Evolutionary conservation across 2,888 invertebrate genomes (phyloP).

Genomic region (Drosophila mulleri): DNA sequence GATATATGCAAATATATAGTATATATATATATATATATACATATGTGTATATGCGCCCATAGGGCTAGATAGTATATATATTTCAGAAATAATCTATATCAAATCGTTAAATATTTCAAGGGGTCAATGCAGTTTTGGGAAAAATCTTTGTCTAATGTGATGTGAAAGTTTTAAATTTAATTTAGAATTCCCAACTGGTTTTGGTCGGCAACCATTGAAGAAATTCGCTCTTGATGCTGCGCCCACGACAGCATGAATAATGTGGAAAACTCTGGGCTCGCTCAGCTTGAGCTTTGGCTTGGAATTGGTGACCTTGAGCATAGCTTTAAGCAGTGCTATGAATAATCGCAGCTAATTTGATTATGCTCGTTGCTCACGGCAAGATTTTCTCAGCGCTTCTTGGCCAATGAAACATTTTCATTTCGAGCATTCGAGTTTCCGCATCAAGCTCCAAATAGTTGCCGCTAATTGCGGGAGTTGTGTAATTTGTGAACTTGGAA

Average conservation of each 20-base stretch:
- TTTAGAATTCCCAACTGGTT: conserved; percentile 11
- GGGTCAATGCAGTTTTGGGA: too few relatives aligned
- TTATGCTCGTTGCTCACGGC: conserved; percentile 22
- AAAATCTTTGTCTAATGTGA: too few relatives aligned
- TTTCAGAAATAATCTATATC: too few relatives aligned
- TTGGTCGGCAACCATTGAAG: neutral
- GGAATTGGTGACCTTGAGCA: conserved; percentile 5
- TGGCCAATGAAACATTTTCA: neutral
- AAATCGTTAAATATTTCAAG: too few relatives aligned
- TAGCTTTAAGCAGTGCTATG: conserved; percentile 6
- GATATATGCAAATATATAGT: too few relatives aligned
- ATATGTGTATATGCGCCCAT: too few relatives aligned
- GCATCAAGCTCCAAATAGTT: conserved; percentile 31
- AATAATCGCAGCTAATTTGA: conserved; percentile 50
- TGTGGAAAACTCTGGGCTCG: neutral
- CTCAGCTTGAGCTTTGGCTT: conserved; percentile 27
- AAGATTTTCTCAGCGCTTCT: conserved; percentile 24
- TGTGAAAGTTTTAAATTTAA: neutral
- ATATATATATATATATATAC: too few relatives aligned
- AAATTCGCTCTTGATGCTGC: too few relatives aligned
- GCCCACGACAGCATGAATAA: conserved; percentile 1
- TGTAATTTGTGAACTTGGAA: conserved; percentile 48
- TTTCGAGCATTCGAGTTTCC: conserved; percentile 31
- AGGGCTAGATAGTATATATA: too few relatives aligned
- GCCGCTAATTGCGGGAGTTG: conserved; percentile 37